Percentiles rank a stretch among this genome's conserved stretches.
Conservation (phyloP, 2,113 vertebrate species). For the Cynopterus brachyotis region DNA sequence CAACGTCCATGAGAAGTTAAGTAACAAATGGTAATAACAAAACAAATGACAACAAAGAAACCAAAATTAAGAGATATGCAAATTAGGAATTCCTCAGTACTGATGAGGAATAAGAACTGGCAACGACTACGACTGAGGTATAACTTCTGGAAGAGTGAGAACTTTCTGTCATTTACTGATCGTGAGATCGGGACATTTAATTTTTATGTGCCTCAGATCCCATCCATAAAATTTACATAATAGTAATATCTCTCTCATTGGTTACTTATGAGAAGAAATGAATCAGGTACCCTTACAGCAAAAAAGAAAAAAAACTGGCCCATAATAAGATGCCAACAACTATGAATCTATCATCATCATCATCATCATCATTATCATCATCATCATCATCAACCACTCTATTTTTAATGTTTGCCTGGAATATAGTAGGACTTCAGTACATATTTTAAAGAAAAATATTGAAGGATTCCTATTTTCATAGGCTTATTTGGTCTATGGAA, state of each 20-base stretch:
- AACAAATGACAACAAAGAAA: neutral
- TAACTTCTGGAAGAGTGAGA: neutral
- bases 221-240: neutral
- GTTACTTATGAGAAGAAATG: neutral
- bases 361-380: neutral
- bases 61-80: neutral
- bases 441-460: neutral
- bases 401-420: neutral
- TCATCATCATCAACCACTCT: neutral
- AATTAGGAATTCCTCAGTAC: neutral
- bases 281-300: neutral
- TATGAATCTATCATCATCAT: neutral
- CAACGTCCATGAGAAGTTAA: neutral
- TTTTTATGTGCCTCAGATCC: neutral
- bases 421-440: neutral
- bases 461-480: neutral
- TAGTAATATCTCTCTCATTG: neutral
- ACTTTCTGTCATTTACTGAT: neutral
- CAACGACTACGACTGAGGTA: neutral
- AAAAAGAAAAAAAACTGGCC: neutral
- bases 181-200: neutral
- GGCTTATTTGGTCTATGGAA: neutral
- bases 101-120: neutral
- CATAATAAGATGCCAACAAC: neutral
- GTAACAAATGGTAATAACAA: neutral